phyloP scores from a whole-genome alignment of 2,797 vertebrate genomes.

The Loris lydekkerianus region DNA sequence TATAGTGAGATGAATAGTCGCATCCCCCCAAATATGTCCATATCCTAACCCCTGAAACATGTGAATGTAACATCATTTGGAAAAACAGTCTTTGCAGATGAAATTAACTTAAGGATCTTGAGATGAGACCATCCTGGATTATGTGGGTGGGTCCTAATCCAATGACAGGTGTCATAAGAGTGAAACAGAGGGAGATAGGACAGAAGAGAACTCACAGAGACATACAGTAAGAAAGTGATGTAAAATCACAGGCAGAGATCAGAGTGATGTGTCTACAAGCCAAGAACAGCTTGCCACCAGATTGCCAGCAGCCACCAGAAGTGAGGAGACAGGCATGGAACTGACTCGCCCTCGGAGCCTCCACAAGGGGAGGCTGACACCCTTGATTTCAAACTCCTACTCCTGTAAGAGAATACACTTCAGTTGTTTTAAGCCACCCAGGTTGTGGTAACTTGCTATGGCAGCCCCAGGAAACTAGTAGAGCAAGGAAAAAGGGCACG shows the following conservation, averaged over 20 bases:
- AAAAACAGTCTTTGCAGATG: not conserved
- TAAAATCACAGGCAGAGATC: not conserved
- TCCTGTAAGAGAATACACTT: not conserved
- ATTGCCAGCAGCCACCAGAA: not conserved
- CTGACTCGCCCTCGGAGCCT: not conserved
- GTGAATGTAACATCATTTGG: not conserved
- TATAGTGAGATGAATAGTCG: not conserved
- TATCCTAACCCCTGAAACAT: not conserved
- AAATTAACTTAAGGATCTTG: slow-evolving; percentile 6
- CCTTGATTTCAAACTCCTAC: not conserved
- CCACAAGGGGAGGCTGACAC: not conserved
- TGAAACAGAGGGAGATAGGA: not conserved
- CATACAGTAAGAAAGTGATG: too few species aligned
- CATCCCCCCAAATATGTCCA: not conserved
- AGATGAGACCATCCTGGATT: not conserved
- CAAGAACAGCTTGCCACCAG: not conserved
- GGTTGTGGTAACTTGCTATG: not conserved
- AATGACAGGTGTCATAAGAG: not conserved
- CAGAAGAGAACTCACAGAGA: not conserved
- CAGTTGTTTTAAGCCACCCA: not conserved
- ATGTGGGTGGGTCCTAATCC: not conserved
- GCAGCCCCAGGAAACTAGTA: not conserved
- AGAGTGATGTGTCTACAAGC: not conserved
- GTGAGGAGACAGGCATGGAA: not conserved
- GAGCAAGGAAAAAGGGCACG: not conserved